Evolutionary conservation across 1,140 invertebrate species (phyloP).

Genomic region (Drosophila sp.): DNA sequence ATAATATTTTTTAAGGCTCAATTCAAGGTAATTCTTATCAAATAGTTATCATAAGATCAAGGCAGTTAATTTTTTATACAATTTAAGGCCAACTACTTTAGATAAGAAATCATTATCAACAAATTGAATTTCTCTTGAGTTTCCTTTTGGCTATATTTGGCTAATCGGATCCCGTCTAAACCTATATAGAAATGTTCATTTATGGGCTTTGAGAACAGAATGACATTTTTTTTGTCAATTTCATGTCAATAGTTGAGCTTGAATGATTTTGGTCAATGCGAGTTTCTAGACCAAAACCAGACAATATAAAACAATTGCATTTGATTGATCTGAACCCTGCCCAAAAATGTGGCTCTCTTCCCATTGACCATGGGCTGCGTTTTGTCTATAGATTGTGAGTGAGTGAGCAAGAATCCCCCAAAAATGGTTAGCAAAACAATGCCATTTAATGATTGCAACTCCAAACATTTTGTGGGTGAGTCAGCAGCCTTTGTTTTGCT

Average conservation of each 20-base stretch:
- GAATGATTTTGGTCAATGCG: slow-evolving; percentile 40
- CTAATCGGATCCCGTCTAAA: neutral
- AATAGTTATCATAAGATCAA: neutral
- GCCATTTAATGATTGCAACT: slow-evolving; percentile 27
- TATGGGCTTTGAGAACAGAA: neutral
- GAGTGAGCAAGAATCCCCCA: neutral
- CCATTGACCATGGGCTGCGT: slow-evolving; percentile 18
- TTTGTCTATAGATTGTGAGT: neutral
- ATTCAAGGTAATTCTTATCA: neutral
- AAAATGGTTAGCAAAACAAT: slow-evolving; percentile 40
- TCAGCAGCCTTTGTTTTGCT: slow-evolving; percentile 44
- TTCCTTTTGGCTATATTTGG: neutral
- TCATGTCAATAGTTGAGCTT: slow-evolving; percentile 29
- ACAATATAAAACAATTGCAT: slow-evolving; percentile 18
- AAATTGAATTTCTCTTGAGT: neutral
- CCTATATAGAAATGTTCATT: slow-evolving; percentile 22
- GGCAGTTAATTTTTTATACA: neutral
- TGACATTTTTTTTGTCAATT: slow-evolving; percentile 16
- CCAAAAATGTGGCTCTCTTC: slow-evolving; percentile 20
- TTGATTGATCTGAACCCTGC: slow-evolving; percentile 25
- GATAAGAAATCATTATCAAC: neutral
- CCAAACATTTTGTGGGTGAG: slow-evolving; percentile 38
- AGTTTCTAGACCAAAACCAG: slow-evolving; percentile 29
- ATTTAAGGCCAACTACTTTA: neutral
- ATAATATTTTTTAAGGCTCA: neutral